A percentile compares a stretch with the other conserved stretches of the same genome.
Evolutionary conservation across 2,797 vertebrate species (phyloP).

Genomic region (Todus mexicanus): DNA sequence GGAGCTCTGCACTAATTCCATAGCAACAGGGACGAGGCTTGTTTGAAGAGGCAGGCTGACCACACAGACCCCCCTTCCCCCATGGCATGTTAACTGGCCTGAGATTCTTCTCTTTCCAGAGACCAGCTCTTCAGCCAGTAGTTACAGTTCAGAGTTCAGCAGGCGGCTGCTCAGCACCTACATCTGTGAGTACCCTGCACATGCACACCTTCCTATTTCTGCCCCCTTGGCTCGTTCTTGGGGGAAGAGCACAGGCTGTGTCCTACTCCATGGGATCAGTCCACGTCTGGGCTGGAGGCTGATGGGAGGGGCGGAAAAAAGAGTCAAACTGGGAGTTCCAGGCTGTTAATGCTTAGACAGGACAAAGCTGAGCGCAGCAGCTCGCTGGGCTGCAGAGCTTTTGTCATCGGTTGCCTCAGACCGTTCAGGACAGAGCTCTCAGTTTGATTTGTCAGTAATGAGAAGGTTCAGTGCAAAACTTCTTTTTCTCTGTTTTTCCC

Average conservation of each 20-base stretch:
- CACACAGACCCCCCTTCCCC: background rate
- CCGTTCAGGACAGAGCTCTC: background rate
- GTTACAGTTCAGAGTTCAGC: conserved; percentile 94
- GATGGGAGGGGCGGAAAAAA: background rate
- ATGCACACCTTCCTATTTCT: background rate
- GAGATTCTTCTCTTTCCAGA: conserved; percentile 75
- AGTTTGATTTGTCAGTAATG: background rate
- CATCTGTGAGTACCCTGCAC: conserved; percentile 89
- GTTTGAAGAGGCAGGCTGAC: background rate
- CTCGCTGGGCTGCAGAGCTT: background rate
- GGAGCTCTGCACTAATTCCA: background rate
- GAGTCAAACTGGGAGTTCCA: background rate
- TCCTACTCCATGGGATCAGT: background rate
- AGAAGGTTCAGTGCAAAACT: background rate
- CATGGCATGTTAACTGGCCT: background rate
- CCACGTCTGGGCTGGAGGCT: background rate
- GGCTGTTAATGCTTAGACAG: background rate
- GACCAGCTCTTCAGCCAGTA: conserved; percentile 88
- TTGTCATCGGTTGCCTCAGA: background rate
- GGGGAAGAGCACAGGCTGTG: background rate
- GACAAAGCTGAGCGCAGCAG: background rate
- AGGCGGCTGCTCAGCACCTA: conserved; percentile 92
- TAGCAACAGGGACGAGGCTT: background rate
- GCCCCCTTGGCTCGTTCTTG: background rate
- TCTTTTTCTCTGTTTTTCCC: background rate